phyloP scores from a whole-genome alignment of 1,140 invertebrate genomes.

The Aplysia californica region DNA sequence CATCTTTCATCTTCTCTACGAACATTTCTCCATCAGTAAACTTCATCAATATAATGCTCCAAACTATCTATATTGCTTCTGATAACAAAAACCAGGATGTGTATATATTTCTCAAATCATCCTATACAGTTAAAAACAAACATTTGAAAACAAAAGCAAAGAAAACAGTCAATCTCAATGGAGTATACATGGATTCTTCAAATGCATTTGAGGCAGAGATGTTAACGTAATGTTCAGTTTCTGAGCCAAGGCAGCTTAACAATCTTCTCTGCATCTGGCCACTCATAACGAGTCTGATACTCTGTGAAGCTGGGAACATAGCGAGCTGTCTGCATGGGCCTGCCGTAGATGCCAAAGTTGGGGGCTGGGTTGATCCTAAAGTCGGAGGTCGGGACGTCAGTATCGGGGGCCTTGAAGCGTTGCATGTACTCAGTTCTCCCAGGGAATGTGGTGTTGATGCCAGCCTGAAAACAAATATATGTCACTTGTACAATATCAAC shows the following conservation, averaged over 20 bases:
- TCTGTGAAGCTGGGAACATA: constrained; percentile 55
- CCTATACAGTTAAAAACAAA: too few species aligned
- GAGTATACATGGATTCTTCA: too few species aligned
- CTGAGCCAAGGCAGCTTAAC: constrained; percentile 60
- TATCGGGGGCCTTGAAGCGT: constrained; percentile 49
- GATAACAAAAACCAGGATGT: too few species aligned
- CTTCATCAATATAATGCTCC: too few species aligned
- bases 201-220: too few species aligned
- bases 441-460: constrained; percentile 66
- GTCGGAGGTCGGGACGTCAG: constrained; percentile 43
- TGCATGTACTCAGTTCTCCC: constrained; percentile 63
- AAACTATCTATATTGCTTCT: too few species aligned
- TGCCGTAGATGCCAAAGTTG: constrained; percentile 57
- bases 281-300: constrained; percentile 63
- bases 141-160: too few species aligned
- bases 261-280: constrained; percentile 61
- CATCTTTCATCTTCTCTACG: too few species aligned
- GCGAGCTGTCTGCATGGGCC: constrained; percentile 51
- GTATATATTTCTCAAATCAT: too few species aligned
- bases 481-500: too few species aligned
- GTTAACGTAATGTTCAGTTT: constrained; percentile 15
- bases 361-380: constrained; percentile 65
- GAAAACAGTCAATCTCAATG: too few species aligned
- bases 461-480: constrained; percentile 41
- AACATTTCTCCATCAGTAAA: too few species aligned